Evolutionary conservation across 2,797 vertebrate species (phyloP), one percentile per base, ranked within the genome.

Genomic region (Halcyon chelicuti): DNA sequence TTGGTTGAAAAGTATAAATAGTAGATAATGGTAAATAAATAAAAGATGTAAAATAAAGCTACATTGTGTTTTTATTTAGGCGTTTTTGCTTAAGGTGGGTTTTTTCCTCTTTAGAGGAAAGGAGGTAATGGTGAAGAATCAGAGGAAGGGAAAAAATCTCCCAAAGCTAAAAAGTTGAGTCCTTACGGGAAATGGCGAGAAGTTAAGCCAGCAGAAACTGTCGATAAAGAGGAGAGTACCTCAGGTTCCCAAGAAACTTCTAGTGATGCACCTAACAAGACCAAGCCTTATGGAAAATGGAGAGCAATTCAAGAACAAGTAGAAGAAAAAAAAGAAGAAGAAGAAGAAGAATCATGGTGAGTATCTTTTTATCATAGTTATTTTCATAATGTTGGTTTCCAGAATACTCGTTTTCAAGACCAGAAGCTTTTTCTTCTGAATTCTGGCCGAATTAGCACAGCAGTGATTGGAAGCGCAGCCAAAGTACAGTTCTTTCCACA

Each of bases 141-240:
- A 85, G 94, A 97, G 65, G 70, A 92, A 83, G 92, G 94, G 96
- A 96, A 88, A 68, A 96, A 86, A n/a, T 46, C 97, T 75, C 88
- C 87, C 57, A 96, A 71, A 90, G 93, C 79, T 74, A 98, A 97
- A 92, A 98, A 98, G 68, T 37, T 96, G 33, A 99, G 98, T 86
- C 99, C 99, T 5, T 99, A 99, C 2, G 99, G 99, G 37, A 97
- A 94, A 33, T 99, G 99, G 99, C 98, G 99, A 79, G 91, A 97
- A 97, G 98, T 99, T 88, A 97, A 98, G 93, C 88, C 98, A 62
- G 97, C 94, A 89, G 97, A 95, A 93, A 75, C 63, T 3, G 12
- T 26, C 57, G 52, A 81, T 70, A 90, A 97, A 95, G 96, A 99
- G 82, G 93, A 95, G 66, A 28, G 55, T 42, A 46, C 80, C 5